Conservation (phyloP, 37 sponge, comb jelly and placozoan species). For the Agelas oroides region DNA sequence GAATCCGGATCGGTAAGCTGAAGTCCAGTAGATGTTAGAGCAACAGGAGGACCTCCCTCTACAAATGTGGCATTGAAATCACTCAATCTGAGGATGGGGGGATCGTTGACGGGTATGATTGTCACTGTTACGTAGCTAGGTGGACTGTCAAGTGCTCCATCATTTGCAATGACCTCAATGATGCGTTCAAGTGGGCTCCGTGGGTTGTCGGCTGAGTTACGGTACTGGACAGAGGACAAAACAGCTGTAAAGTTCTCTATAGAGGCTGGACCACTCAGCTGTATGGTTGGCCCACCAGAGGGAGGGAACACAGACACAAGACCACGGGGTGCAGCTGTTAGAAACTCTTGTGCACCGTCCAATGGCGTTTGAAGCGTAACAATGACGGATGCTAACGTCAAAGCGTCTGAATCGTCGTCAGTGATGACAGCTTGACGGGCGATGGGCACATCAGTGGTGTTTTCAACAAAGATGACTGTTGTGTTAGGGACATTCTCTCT, state of each 20-base stretch:
- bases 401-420: conserved; percentile 46
- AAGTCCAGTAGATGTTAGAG: conserved; percentile 3
- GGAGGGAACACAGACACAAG: conserved; percentile 35
- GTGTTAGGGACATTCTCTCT: not conserved
- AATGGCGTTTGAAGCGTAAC: conserved; percentile 35
- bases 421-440: conserved; percentile 1
- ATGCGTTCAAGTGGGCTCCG: conserved; percentile 12
- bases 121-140: conserved; percentile 35
- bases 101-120: conserved; percentile 67
- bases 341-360: conserved; percentile 45
- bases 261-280: conserved; percentile 52
- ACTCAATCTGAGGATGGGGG: conserved; percentile 54
- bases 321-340: conserved; percentile 22
- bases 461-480: conserved; percentile 27
- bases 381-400: conserved; percentile 21
- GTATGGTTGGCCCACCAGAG: conserved; percentile 23
- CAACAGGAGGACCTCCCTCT: conserved; percentile 37
- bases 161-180: conserved; percentile 61
- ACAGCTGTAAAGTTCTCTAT: conserved; percentile 18
- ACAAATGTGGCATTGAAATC: conserved; percentile 26
- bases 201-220: conserved; percentile 60
- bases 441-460: conserved; percentile 15
- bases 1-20: conserved; percentile 66
- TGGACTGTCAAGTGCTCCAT: conserved; percentile 53
- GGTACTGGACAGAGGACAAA: conserved; percentile 36